These are phyloP conservation scores for Drosophila austrosaltans DNA, from an alignment of 2,888 invertebrate species.

Conservation along the genomic window DNA sequence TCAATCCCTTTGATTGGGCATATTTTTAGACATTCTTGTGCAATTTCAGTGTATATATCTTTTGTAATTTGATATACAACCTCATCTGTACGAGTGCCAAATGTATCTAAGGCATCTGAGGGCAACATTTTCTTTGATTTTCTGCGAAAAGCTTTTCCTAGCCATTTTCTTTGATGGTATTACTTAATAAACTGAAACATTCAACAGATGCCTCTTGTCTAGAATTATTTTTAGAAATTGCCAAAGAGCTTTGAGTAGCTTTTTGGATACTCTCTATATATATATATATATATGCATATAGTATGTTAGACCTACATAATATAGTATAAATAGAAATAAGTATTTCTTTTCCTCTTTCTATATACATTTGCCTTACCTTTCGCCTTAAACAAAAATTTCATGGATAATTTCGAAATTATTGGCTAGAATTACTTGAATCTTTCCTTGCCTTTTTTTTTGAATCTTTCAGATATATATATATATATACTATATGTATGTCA, in stretches of 20 bases:
- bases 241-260: constrained; percentile 45
- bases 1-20: too few relatives aligned
- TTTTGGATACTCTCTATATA: constrained; percentile 7
- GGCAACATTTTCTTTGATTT: constrained; percentile 25
- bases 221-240: constrained; percentile 57
- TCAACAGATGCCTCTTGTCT: constrained; percentile 66
- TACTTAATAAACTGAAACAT: constrained; percentile 71
- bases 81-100: constrained; percentile 29
- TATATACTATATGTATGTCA: constrained; percentile 53
- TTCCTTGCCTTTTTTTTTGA: background rate
- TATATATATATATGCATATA: background rate
- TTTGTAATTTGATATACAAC: constrained; percentile 52
- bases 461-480: background rate
- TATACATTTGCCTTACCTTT: constrained; percentile 38
- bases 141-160: constrained; percentile 52
- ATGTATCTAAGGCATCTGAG: constrained; percentile 38
- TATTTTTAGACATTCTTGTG: background rate
- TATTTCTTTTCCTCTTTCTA: constrained; percentile 19
- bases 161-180: constrained; percentile 39
- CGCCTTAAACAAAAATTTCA: constrained; percentile 15
- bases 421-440: constrained; percentile 2
- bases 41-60: constrained; percentile 13
- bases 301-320: constrained; percentile 38
- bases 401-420: constrained; percentile 52
- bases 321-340: constrained; percentile 34